A percentile compares a stretch with the other conserved stretches of the same genome.
These are phyloP conservation scores for Gerris buenoi DNA, from an alignment of 1,140 invertebrate species.

Conservation along the genomic window DNA sequence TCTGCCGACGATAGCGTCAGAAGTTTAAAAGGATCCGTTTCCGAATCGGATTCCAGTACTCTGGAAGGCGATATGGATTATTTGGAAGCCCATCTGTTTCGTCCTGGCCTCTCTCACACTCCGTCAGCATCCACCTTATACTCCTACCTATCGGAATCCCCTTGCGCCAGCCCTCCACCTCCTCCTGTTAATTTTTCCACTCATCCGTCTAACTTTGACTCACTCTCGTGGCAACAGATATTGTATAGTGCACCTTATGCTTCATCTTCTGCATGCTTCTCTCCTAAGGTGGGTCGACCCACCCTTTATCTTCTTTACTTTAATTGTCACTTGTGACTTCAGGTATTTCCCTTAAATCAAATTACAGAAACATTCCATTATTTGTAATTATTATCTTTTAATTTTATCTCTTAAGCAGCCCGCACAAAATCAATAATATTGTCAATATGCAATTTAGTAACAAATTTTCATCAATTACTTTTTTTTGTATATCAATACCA, in stretches of 20 bases:
- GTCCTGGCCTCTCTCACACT: not conserved
- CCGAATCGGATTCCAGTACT: not conserved
- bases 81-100: too few relatives aligned
- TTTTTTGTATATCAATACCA: too few relatives aligned
- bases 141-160: not conserved
- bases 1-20: too few relatives aligned
- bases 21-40: too few relatives aligned
- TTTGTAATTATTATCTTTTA: too few relatives aligned
- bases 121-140: not conserved
- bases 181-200: slow-evolving; percentile 25
- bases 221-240: not conserved
- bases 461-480: too few relatives aligned
- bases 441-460: too few relatives aligned
- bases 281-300: not conserved
- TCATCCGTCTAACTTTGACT: slow-evolving; percentile 9
- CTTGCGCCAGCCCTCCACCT: slow-evolving; percentile 10
- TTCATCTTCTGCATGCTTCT: not conserved
- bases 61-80: not conserved
- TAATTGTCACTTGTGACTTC: too few relatives aligned
- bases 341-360: too few relatives aligned
- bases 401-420: too few relatives aligned
- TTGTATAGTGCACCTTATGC: not conserved
- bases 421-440: too few relatives aligned
- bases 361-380: too few relatives aligned
- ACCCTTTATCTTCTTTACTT: not conserved